Evolutionary conservation across 2,888 invertebrate genomes (phyloP).

Genomic region (Dorcus parallelipipedus): DNA sequence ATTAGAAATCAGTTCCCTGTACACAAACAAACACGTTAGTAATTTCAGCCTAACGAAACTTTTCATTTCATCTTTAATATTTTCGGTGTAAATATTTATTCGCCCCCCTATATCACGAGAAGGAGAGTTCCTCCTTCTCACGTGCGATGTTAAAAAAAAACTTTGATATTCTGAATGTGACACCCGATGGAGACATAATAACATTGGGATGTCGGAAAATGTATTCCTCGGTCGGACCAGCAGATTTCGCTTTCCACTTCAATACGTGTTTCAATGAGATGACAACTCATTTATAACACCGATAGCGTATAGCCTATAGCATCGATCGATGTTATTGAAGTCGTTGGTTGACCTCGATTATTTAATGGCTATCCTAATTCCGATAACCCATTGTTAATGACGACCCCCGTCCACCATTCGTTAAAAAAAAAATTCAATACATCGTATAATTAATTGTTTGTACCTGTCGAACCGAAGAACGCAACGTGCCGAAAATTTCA

Average conservation of each 20-base stretch:
- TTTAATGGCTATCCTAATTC: neutral
- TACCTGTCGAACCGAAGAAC: too few species aligned
- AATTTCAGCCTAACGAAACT: too few species aligned
- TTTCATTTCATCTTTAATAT: too few species aligned
- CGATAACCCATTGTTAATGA: neutral
- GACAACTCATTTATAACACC: slow-evolving; percentile 3
- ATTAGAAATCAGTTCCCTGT: too few species aligned
- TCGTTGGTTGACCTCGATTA: neutral
- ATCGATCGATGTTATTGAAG: neutral
- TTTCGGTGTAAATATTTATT: too few species aligned
- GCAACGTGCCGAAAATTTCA: too few species aligned
- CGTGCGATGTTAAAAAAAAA: neutral
- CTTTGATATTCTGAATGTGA: neutral
- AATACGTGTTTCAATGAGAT: neutral
- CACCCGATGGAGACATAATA: too few species aligned
- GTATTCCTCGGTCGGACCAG: neutral
- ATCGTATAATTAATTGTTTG: too few species aligned
- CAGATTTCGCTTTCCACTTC: slow-evolving; percentile 2
- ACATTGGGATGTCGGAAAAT: neutral
- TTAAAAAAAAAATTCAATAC: too few species aligned
- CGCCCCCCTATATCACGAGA: too few species aligned
- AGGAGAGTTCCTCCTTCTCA: neutral
- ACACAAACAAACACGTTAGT: too few species aligned
- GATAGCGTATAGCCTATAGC: neutral
- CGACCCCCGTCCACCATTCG: too few species aligned